Base-by-base conservation (phyloP, 1,140 invertebrate species). In the Matsumurasca onukii region DNA sequence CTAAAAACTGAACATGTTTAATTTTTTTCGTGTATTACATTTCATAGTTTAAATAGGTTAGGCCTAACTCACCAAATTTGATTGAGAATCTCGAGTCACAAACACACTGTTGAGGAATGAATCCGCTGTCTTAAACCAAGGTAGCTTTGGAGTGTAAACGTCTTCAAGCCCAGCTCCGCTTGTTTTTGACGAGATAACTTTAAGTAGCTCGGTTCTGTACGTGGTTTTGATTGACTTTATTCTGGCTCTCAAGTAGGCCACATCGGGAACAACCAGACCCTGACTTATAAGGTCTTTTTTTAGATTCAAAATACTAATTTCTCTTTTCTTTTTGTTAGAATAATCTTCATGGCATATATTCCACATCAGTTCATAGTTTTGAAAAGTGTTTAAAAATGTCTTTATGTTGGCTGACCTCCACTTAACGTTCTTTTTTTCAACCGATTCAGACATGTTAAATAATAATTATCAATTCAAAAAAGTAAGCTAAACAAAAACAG, bases 61-160 rank as follows among this genome's bases (percentile, higher is more conserved):
- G n/a, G n/a, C 52, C 29, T 31, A 20, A 64, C 61, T 64, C 29
- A 64, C 61, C 61, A 64, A 64, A 64, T 64, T 31, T 1, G 61
- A 64, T 31, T 64, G 24, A 27, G 57, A 34, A 5, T 31, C 13
- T 15, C n/a, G 25, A 20, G 30, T 31, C 15, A 45, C 29, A 31
- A 64, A 2, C 24, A 64, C 20, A 31, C 24, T 34, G 20, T 45
- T 27, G 30, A 64, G 51, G 30, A 61, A 68, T 22, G 17, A 61
- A 24, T 68, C 66, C 12, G 66, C 66, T 55, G 31, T 17, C 20
- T 68, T 61, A 59, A 63, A 69, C 67, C 67, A 69, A 13, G n/a
- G 24, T 15, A 66, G 57, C 55, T 69, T 66, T 25, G 49, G 62
- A 49, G 20, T 13, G n/a, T 69, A 66, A 2, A 67, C 49, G 22